phyloP scores from a whole-genome alignment of 1,140 invertebrate genomes.

The Solenopsis fugax region DNA sequence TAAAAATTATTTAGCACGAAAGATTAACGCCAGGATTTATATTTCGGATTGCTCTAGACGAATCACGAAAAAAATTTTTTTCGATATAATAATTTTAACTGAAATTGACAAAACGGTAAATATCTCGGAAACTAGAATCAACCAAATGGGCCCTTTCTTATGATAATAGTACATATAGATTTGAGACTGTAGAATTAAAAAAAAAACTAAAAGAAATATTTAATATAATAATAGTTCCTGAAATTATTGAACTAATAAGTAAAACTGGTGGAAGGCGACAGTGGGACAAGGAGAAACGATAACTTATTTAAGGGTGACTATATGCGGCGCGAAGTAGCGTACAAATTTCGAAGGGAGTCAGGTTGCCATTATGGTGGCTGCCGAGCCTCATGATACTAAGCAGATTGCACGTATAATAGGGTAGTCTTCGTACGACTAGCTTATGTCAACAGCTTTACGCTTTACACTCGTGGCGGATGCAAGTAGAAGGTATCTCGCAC shows the following conservation, averaged over 20 bases:
- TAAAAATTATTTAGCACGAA: too few relatives aligned
- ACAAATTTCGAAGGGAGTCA: slow-evolving; percentile 68
- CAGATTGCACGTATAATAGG: slow-evolving; percentile 76
- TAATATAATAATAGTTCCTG: neutral
- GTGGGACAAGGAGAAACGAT: neutral
- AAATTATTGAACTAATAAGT: slow-evolving; percentile 17
- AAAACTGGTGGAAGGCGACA: neutral
- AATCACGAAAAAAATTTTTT: too few relatives aligned
- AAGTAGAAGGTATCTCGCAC: slow-evolving; percentile 58
- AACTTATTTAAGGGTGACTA: slow-evolving; percentile 41
- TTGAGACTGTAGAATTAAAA: neutral
- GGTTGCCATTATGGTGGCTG: slow-evolving; percentile 69
- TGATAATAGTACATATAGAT: neutral
- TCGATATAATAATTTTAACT: too few relatives aligned
- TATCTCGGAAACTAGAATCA: too few relatives aligned
- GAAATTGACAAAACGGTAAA: too few relatives aligned
- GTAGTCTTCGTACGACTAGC: slow-evolving; percentile 68
- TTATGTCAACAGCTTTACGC: slow-evolving; percentile 73
- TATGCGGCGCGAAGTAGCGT: slow-evolving; percentile 45
- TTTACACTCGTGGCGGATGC: slow-evolving; percentile 61
- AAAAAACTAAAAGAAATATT: neutral
- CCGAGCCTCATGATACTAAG: slow-evolving; percentile 68
- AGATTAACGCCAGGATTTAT: too few relatives aligned
- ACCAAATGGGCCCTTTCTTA: too few relatives aligned
- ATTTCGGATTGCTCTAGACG: too few relatives aligned